Base-by-base conservation (phyloP, 1,140 invertebrate genomes). In the Andrena cerasifolii region DNA sequence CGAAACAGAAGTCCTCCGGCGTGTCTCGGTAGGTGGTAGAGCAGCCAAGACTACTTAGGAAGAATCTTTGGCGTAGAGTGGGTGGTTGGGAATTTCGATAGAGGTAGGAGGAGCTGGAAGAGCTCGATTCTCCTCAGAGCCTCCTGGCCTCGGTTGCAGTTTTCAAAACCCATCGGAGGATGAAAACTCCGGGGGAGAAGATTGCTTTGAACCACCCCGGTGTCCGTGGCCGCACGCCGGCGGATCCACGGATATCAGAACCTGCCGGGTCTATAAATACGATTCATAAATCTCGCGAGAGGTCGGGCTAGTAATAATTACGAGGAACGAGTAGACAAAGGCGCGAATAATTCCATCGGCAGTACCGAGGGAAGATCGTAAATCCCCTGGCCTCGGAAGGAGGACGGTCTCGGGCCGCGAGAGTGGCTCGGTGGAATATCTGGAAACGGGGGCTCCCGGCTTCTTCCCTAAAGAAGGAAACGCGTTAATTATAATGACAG, bases 401-500 rank as follows among this genome's bases (percentile, higher is more conserved):
- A 59, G 58, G 43, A n/a, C 51, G 24, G 51, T 8, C 26, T 49
- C 5, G 26, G 62, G 16, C 8, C 33, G 33, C 8, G 33, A 24
- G 33, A 40, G 36, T 47, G 21, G 18, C 12, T 33, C 24, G 28
- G 58, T 62, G 58, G 70, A 73, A 58, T 16, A 8, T 28, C 12
- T 40, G 36, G 36, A 40, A 10, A 40, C 36, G 36, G 36, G 36
- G 4, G 36, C 28, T 68, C n/a, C 28, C 43, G 31, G 12, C 51
- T 54, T 54, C 80, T 84, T 62, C 76, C 71, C 40, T 28, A 77
- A 67, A 84, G 74, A 77, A 70, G 83, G 72, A 63, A 70, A 61
- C 86, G 83, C 83, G 85, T 89, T 90, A 90, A 91, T 90, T 90
- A 90, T 90, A 90, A 90, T 89, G 85, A 82, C 72, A 56, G 65